Evolutionary conservation across 92 coral and sea anemone species (phyloP).

Genomic region (Phenganax stokvisi): DNA sequence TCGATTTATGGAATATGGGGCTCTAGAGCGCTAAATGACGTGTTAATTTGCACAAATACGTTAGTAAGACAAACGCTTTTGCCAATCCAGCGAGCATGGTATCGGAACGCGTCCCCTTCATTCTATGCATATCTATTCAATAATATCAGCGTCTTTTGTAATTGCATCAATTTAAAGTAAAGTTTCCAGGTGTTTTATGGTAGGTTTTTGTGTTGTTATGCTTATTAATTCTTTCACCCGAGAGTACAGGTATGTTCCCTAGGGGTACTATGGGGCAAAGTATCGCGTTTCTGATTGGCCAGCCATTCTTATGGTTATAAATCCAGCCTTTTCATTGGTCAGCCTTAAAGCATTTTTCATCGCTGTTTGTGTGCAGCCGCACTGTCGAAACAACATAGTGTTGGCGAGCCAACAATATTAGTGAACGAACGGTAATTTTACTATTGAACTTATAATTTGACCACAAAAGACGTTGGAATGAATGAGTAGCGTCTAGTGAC

Average conservation of each 20-base stretch:
- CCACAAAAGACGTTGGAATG: conserved; percentile 17
- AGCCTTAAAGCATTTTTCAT: not conserved
- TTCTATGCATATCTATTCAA: conserved; percentile 10
- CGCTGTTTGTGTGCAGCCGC: conserved; percentile 19
- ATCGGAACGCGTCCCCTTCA: not conserved
- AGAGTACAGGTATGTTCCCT: conserved; percentile 16
- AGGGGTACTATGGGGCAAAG: conserved; percentile 4
- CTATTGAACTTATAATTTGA: conserved; percentile 10
- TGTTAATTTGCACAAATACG: conserved; percentile 19
- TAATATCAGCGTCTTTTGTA: not conserved
- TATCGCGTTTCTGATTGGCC: conserved; percentile 34
- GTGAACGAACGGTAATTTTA: not conserved
- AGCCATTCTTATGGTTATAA: not conserved
- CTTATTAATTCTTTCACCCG: conserved; percentile 16
- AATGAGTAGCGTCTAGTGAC: not conserved
- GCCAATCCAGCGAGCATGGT: not conserved
- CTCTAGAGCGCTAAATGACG: conserved; percentile 9
- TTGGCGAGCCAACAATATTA: conserved; percentile 24
- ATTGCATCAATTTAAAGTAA: conserved; percentile 22
- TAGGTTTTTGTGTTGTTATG: conserved; percentile 2
- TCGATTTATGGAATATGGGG: not conserved
- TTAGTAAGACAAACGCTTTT: not conserved
- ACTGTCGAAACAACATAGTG: conserved; percentile 14
- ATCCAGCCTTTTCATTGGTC: conserved; percentile 18
- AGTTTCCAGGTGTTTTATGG: conserved; percentile 33